phyloP scores from a whole-genome alignment of 2,888 invertebrate genomes.

The Drosophila anomalata region DNA sequence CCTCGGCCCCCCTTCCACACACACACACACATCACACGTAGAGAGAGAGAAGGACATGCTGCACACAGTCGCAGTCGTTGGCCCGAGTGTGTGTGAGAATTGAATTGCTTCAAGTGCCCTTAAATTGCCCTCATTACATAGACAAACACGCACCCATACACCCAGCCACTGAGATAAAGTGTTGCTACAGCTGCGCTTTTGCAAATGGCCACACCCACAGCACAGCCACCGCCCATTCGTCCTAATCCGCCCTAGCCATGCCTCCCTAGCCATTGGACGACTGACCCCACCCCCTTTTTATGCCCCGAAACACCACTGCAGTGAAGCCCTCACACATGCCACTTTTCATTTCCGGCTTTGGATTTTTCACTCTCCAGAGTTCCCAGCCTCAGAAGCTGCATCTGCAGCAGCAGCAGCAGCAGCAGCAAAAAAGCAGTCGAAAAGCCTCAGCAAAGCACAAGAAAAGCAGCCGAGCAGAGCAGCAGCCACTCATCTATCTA shows the following conservation, averaged over 20 bases:
- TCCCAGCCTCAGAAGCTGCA: constrained; percentile 38
- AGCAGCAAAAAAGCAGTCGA: constrained; percentile 11
- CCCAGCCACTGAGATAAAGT: constrained; percentile 45
- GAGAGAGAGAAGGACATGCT: constrained; percentile 41
- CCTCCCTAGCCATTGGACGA: neutral
- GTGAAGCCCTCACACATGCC: constrained; percentile 49
- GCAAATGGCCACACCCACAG: constrained; percentile 62
- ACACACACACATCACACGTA: constrained; percentile 6
- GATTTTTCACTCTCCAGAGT: constrained; percentile 44
- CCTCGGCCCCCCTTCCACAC: neutral
- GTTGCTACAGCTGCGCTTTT: constrained; percentile 75
- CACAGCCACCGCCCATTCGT: constrained; percentile 16
- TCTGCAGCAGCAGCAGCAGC: constrained; percentile 1
- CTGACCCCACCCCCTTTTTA: constrained; percentile 13
- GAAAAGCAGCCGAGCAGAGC: constrained; percentile 10
- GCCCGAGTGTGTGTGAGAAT: constrained; percentile 64
- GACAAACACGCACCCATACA: constrained; percentile 58
- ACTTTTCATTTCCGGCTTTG: constrained; percentile 73
- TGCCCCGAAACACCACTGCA: constrained; percentile 10
- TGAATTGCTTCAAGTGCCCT: constrained; percentile 75
- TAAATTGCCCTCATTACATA: constrained; percentile 79
- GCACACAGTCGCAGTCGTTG: constrained; percentile 16
- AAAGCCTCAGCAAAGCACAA: constrained; percentile 9
- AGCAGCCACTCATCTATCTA: constrained; percentile 65
- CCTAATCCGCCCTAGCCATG: constrained; percentile 3